phyloP scores from a whole-genome alignment of 2,113 vertebrate genomes.

The Mellivora capensis region DNA sequence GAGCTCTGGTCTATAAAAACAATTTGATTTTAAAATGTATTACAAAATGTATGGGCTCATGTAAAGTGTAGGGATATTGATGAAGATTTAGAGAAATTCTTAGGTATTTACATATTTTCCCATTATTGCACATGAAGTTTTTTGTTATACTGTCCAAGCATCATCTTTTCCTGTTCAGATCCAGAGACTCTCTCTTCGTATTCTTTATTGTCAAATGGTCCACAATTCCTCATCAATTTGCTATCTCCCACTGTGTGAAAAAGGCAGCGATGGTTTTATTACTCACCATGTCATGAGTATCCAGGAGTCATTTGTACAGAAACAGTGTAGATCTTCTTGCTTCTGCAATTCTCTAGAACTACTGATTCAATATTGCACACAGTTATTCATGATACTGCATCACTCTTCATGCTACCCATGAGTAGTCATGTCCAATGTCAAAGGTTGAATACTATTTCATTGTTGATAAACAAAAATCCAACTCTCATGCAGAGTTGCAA shows the following conservation, averaged over 20 bases:
- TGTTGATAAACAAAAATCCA: not conserved
- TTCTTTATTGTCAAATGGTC: not conserved
- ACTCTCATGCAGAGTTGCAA: not conserved
- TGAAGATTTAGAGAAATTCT: not conserved
- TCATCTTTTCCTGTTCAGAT: not conserved
- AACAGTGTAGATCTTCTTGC: not conserved
- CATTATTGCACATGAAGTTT: not conserved
- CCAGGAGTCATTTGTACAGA: not conserved
- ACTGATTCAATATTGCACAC: not conserved
- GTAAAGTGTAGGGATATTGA: not conserved
- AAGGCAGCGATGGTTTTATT: not conserved
- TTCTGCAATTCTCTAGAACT: not conserved
- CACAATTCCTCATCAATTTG: not conserved
- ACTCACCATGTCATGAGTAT: not conserved
- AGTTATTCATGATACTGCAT: not conserved
- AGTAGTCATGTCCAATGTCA: not conserved
- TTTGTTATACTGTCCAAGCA: not conserved
- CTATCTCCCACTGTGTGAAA: not conserved
- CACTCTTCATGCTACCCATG: not conserved
- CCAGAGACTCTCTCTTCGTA: not conserved
- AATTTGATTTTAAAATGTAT: not conserved
- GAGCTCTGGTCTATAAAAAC: not conserved
- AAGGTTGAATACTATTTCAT: not conserved
- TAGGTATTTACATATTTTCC: not conserved
- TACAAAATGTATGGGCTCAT: not conserved